A percentile compares a stretch with the other conserved stretches of the same genome.
Evolutionary conservation across 2,888 invertebrate genomes (phyloP).

Genomic region (Agonopterix heracliana): DNA sequence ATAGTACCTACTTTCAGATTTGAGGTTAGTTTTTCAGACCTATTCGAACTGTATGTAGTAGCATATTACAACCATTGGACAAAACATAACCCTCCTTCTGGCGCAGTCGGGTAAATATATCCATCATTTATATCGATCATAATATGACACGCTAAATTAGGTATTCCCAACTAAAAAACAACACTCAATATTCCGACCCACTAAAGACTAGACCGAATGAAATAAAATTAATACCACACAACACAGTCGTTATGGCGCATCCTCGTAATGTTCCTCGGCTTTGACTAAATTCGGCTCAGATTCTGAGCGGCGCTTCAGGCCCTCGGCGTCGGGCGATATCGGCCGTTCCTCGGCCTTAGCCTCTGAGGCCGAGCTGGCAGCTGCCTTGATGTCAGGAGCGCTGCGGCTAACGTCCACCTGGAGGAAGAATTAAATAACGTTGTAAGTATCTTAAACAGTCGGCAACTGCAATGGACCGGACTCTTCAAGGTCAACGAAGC

Average conservation of each 20-base stretch:
- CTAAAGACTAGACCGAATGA: conserved; percentile 14
- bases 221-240: conserved; percentile 11
- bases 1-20: too few relatives aligned
- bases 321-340: conserved; percentile 49
- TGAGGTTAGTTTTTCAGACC: too few relatives aligned
- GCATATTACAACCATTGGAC: too few relatives aligned
- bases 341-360: conserved; percentile 36
- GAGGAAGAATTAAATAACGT: not conserved
- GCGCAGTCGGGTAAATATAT: too few relatives aligned
- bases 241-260: conserved; percentile 22
- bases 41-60: too few relatives aligned
- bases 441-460: too few relatives aligned
- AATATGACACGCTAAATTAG: too few relatives aligned
- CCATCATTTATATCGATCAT: too few relatives aligned
- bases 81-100: too few relatives aligned
- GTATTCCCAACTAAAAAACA: too few relatives aligned
- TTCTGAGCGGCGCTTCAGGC: conserved; percentile 77
- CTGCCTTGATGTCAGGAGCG: conserved; percentile 77
- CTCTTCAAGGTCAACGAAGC: too few relatives aligned
- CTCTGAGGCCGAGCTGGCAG: conserved; percentile 24
- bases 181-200: conserved; percentile 3
- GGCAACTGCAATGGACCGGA: too few relatives aligned
- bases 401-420: conserved; percentile 71
- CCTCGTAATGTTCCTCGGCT: conserved; percentile 61
- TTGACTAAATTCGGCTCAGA: conserved; percentile 79